Evolutionary conservation across 2,888 invertebrate genomes (phyloP).

Genomic region (Drosophila hawaiiensis): DNA sequence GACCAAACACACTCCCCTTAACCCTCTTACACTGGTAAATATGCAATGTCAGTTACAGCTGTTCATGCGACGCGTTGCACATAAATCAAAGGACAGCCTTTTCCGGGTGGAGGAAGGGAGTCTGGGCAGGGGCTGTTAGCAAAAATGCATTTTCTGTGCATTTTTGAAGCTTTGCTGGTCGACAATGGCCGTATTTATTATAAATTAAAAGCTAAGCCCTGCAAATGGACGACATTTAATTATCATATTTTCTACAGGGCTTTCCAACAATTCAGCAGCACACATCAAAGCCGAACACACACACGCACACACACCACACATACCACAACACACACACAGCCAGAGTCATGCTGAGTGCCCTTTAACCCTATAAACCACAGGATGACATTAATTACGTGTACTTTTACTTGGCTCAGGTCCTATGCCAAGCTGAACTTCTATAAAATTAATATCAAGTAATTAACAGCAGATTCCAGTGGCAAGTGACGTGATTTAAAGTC

Average conservation of each 20-base stretch:
- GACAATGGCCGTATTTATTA: constrained; percentile 57
- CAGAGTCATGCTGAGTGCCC: constrained; percentile 27
- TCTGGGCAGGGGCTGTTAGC: neutral
- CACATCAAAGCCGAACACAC: constrained; percentile 38
- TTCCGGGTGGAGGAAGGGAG: neutral
- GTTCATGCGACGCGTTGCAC: constrained; percentile 58
- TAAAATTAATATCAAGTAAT: constrained; percentile 85
- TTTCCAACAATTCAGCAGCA: constrained; percentile 14
- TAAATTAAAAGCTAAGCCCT: constrained; percentile 71
- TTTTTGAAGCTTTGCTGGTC: constrained; percentile 22
- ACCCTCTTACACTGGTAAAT: constrained; percentile 35
- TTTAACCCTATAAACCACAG: constrained; percentile 72
- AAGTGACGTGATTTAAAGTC: constrained; percentile 71
- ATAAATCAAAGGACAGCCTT: constrained; percentile 62
- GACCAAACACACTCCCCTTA: neutral
- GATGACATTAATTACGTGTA: constrained; percentile 80
- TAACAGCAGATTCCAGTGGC: constrained; percentile 81
- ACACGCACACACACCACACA: constrained; percentile 5
- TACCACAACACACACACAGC: constrained; percentile 1
- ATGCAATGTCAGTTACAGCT: constrained; percentile 75
- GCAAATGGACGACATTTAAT: constrained; percentile 70
- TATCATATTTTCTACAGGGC: constrained; percentile 59
- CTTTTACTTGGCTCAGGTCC: constrained; percentile 26
- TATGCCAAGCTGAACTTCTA: constrained; percentile 46
- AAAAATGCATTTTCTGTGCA: constrained; percentile 41